These are phyloP conservation scores for Desmodus rotundus DNA, from an alignment of 2,113 vertebrate genomes.

Conservation along the genomic window DNA sequence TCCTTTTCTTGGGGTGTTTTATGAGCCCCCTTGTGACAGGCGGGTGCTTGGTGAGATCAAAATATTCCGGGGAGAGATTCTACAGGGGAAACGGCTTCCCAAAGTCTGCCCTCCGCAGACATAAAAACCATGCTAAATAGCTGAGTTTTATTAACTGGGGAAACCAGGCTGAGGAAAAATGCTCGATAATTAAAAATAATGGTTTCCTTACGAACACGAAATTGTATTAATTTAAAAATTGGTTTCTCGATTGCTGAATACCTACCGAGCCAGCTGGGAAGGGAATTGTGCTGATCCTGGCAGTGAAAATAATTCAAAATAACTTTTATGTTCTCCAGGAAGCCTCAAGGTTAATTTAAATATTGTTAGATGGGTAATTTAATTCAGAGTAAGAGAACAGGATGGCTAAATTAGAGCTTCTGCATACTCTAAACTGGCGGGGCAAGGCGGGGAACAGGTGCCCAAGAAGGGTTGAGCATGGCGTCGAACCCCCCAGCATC, in stretches of 20 bases:
- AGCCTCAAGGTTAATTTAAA: conserved; percentile 83
- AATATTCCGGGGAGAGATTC: conserved; percentile 68
- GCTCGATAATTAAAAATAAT: conserved; percentile 84
- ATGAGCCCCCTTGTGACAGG: conserved; percentile 51
- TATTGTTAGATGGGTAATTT: conserved; percentile 82
- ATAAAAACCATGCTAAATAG: conserved; percentile 76
- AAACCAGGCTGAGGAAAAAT: conserved; percentile 79
- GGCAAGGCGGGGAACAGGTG: conserved; percentile 48
- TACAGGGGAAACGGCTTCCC: conserved; percentile 67
- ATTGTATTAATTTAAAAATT: conserved; percentile 81
- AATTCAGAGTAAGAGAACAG: conserved; percentile 78
- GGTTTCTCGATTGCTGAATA: conserved; percentile 77
- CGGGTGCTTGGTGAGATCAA: conserved; percentile 57
- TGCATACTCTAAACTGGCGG: conserved; percentile 62
- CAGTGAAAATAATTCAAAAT: conserved; percentile 80
- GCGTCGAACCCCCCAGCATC: conserved; percentile 48
- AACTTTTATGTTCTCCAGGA: conserved; percentile 82
- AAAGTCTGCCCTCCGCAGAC: conserved; percentile 74
- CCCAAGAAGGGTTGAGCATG: conserved; percentile 48
- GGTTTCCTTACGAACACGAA: conserved; percentile 82
- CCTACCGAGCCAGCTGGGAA: conserved; percentile 73
- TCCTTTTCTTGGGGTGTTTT: conserved; percentile 57
- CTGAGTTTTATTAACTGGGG: conserved; percentile 78
- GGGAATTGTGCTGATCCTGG: conserved; percentile 78
- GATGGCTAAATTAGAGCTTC: conserved; percentile 78